Percentiles rank a stretch among this genome's conserved stretches.
Conservation (phyloP, 2,113 vertebrate species). For the Tetraodon nigroviridis region DNA sequence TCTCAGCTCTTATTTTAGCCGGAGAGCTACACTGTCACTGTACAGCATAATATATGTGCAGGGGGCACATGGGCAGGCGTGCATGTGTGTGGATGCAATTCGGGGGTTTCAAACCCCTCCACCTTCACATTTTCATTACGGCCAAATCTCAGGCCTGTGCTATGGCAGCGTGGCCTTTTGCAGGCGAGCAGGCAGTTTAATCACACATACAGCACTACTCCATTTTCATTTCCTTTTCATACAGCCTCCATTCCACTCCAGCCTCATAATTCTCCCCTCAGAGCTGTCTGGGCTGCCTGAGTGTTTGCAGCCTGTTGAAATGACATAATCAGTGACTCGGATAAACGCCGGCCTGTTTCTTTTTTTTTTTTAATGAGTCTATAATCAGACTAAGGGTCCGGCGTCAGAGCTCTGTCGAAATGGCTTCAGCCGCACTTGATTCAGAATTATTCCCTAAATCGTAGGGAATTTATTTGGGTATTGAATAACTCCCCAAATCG, state of each 20-base stretch:
- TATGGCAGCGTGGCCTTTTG: conserved; percentile 69
- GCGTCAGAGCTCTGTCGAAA: conserved; percentile 51
- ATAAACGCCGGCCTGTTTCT: conserved; percentile 74
- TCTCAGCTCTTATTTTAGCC: conserved; percentile 8
- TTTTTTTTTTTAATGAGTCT: conserved; percentile 53
- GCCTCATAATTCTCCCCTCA: conserved; percentile 75
- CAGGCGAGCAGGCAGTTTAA: conserved; percentile 74
- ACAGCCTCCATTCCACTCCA: conserved; percentile 66
- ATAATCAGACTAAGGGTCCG: conserved; percentile 71
- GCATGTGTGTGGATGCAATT: conserved; percentile 36
- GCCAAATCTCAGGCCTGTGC: conserved; percentile 71
- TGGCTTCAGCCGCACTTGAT: conserved; percentile 48
- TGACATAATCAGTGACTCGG: conserved; percentile 81
- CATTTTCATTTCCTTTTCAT: conserved; percentile 77
- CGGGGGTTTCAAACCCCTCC: conserved; percentile 56
- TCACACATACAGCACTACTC: conserved; percentile 76
- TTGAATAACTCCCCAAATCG: conserved; percentile 15
- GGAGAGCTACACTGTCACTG: conserved; percentile 12
- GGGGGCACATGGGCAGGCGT: conserved; percentile 19
- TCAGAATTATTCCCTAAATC: conserved; percentile 52
- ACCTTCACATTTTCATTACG: conserved; percentile 77
- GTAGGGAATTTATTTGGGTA: conserved; percentile 36
- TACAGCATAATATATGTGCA: conserved; percentile 37
- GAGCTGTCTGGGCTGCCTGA: conserved; percentile 59
- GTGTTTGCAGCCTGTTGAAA: conserved; percentile 74